phyloP scores from a whole-genome alignment of 2,888 invertebrate genomes.

The Cabera pusaria region DNA sequence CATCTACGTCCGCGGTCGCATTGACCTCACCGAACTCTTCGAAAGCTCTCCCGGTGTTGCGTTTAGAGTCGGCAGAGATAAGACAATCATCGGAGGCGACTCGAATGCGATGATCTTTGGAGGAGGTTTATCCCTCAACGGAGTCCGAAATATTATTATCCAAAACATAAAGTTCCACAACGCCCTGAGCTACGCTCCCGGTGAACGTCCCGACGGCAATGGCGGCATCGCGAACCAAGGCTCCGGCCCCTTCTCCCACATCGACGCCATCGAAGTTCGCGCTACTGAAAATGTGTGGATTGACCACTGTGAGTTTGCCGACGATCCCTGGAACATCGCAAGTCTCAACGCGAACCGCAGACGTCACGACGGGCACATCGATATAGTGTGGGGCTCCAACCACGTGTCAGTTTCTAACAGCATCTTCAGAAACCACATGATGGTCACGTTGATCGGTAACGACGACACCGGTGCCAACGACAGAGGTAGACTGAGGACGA shows the following conservation, averaged over 20 bases:
- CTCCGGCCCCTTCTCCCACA: slow-evolving; percentile 4
- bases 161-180: slow-evolving; percentile 18
- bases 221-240: slow-evolving; percentile 11
- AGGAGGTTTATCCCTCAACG: slow-evolving; percentile 8
- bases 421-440: slow-evolving; percentile 21
- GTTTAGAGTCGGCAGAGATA: slow-evolving; percentile 9
- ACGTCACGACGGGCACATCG: slow-evolving; percentile 20
- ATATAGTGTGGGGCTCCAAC: slow-evolving; percentile 10
- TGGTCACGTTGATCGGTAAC: slow-evolving; percentile 19
- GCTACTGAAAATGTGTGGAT: slow-evolving; percentile 6
- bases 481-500: slow-evolving; percentile 15
- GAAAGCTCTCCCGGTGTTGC: slow-evolving; percentile 9
- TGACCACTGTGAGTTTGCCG: slow-evolving; percentile 19
- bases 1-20: slow-evolving; percentile 5
- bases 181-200: slow-evolving; percentile 8
- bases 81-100: slow-evolving; percentile 17
- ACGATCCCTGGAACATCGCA: slow-evolving; percentile 15
- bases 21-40: not conserved
- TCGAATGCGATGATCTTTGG: slow-evolving; percentile 19
- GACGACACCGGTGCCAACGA: slow-evolving; percentile 19
- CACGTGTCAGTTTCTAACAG: slow-evolving; percentile 13
- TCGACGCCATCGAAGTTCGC: slow-evolving; percentile 17
- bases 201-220: slow-evolving; percentile 18
- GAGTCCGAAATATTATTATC: not conserved
- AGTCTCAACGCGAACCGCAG: slow-evolving; percentile 4